Evolutionary conservation across 2,113 vertebrate species (phyloP), one percentile per base, ranked within the genome.

Genomic region (Varanus salvator): DNA sequence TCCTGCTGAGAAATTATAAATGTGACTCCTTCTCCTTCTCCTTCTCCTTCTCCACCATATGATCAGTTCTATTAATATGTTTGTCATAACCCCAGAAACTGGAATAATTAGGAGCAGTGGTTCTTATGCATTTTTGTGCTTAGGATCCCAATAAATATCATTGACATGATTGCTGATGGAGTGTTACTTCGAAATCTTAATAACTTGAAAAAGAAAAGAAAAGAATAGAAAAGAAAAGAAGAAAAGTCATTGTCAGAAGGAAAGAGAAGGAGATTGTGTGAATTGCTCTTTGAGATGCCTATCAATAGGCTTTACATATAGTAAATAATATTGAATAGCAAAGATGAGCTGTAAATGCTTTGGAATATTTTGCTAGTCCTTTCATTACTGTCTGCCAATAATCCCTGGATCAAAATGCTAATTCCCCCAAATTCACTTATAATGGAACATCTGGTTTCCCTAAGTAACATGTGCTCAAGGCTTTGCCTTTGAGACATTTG

Each of bases 381-480:
- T 11, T 93, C 68, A 34, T 23, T 90, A 1, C 66, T 72, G 6
- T 69, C 6, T 93, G 29, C 81, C 3, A 84, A 27, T 31, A 89
- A 60, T 11, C 80, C 88, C 44, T 87, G 9, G 82, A 84, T 60
- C 25, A 90, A 4, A 1, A 88, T 74, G 2, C 0, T 78, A 64
- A 93, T 84, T 91, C 80, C 44, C 1, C 71, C 60, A 92, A 88
- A 90, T 48, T 34, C 8, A 64, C 31, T 89, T 88, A 21, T 50
- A 66, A n/a, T 38, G 3, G 12, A 92, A 77, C 34, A 80, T 77
- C 74, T 93, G 38, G 38, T 92, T 92, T 93, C 44, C 54, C 11
- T 52, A 82, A 88, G 11, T n/a, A 76, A 52, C 76, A 85, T 52
- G 34, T 21, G 9, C 31, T 84, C 7, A 84, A 89, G 23, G 29